These are phyloP conservation scores for Turritopsis rubra DNA, from an alignment of 30 jellyfish, hydroid and myxozoan genomes.

Conservation along the genomic window DNA sequence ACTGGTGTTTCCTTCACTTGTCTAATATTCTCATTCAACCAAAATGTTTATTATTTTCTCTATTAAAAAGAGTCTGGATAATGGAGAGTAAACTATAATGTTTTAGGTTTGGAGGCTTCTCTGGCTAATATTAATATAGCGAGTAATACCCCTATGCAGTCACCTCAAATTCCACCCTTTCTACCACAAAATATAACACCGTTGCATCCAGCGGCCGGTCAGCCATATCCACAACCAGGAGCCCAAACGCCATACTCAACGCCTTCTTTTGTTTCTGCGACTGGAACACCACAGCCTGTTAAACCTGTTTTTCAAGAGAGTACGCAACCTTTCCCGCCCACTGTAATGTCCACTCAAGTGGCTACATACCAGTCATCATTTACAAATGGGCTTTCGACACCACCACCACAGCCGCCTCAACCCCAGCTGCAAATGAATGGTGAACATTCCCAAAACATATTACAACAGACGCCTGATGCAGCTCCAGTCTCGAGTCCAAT, in stretches of 20 bases:
- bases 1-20: no score
- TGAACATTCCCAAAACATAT: neutral
- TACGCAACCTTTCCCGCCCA: constrained; percentile 17
- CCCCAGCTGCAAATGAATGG: neutral
- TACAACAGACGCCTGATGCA: neutral
- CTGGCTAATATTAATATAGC: constrained; percentile 47
- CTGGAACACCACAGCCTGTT: constrained; percentile 49
- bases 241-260: constrained; percentile 45
- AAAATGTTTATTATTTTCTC: no score
- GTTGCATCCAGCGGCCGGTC: constrained; percentile 28
- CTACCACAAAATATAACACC: constrained; percentile 37
- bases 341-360: constrained; percentile 50
- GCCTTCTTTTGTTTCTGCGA: constrained; percentile 37
- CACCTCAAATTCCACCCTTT: constrained; percentile 49
- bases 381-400: neutral
- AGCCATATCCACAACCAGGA: constrained; percentile 30
- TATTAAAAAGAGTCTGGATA: no score
- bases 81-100: neutral
- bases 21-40: no score
- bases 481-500: neutral
- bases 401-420: neutral
- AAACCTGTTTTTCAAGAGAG: constrained; percentile 25
- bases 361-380: constrained; percentile 19
- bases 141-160: constrained; percentile 47
- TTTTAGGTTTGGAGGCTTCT: constrained; percentile 36